A percentile compares a stretch with the other conserved stretches of the same genome.
phyloP scores from a whole-genome alignment of 2,888 invertebrate species.

The Volucella bombylans region DNA sequence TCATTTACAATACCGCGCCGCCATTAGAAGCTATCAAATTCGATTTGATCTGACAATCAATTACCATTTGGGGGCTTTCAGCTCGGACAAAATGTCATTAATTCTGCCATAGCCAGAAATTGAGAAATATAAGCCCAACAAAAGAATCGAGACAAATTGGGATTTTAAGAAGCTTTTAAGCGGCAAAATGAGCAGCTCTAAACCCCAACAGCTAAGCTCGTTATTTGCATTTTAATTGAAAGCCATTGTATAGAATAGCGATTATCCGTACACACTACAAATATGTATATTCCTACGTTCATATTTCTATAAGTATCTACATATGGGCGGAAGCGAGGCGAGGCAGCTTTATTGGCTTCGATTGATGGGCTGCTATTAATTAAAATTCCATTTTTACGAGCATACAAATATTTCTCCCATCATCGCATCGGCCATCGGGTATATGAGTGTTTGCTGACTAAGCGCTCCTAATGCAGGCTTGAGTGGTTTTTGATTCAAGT shows the following conservation, averaged over 20 bases:
- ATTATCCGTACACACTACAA: constrained; percentile 15
- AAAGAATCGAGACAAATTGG: not conserved
- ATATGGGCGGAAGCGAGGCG: constrained; percentile 7
- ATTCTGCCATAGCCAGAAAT: constrained; percentile 3
- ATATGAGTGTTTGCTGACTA: not conserved
- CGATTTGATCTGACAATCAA: constrained; percentile 55
- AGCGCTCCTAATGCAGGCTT: constrained; percentile 17
- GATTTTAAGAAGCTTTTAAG: constrained; percentile 26
- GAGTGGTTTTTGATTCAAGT: constrained; percentile 24
- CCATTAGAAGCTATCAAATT: constrained; percentile 33
- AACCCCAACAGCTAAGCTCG: not conserved
- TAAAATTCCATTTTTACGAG: constrained; percentile 45
- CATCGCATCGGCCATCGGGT: not conserved
- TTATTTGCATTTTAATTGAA: constrained; percentile 65
- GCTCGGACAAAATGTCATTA: constrained; percentile 20
- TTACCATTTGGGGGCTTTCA: constrained; percentile 49
- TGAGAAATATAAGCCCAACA: constrained; percentile 15
- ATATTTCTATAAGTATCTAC: no score
- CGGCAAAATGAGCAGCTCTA: constrained; percentile 21
- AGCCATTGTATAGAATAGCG: constrained; percentile 43
- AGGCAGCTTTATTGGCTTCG: constrained; percentile 57
- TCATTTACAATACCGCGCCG: constrained; percentile 3
- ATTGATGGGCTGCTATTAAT: constrained; percentile 62
- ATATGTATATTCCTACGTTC: no score
- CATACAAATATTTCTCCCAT: not conserved